These are phyloP conservation scores for Vultur gryphus DNA, from an alignment of 2,797 vertebrate genomes.

Conservation along the genomic window DNA sequence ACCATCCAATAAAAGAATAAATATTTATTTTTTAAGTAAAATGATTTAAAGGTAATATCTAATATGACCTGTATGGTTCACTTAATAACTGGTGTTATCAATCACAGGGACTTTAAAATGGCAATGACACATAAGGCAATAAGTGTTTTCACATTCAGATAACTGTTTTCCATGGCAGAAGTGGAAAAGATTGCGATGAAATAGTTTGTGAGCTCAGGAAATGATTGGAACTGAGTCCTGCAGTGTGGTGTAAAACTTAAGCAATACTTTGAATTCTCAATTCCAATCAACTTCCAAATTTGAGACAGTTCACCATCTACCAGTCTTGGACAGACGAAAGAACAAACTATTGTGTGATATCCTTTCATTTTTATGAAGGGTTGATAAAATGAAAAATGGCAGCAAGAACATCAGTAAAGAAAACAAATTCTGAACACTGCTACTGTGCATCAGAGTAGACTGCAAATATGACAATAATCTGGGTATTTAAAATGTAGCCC, in stretches of 20 bases:
- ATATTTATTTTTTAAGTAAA: not conserved
- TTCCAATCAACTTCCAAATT: not conserved
- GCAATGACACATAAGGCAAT: not conserved
- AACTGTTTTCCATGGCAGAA: not conserved
- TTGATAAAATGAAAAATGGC: not conserved
- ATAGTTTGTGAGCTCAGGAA: not conserved
- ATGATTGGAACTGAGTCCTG: not conserved
- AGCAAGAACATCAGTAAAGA: not conserved
- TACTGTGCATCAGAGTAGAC: not conserved
- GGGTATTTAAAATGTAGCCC: conserved; percentile 8
- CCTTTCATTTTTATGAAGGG: not conserved
- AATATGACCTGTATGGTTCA: not conserved
- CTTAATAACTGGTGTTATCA: not conserved
- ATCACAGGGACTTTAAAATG: not conserved
- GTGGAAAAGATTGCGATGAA: not conserved
- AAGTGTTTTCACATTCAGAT: not conserved
- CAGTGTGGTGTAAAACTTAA: not conserved
- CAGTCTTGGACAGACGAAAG: not conserved
- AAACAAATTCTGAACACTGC: not conserved
- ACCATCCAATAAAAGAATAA: not conserved
- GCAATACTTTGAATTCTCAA: not conserved
- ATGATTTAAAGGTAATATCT: not conserved
- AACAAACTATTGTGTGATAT: not conserved
- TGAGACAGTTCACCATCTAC: not conserved
- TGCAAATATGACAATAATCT: not conserved